Conservation (phyloP, 2,888 invertebrate species). For the Drosophila kanekoi region DNA sequence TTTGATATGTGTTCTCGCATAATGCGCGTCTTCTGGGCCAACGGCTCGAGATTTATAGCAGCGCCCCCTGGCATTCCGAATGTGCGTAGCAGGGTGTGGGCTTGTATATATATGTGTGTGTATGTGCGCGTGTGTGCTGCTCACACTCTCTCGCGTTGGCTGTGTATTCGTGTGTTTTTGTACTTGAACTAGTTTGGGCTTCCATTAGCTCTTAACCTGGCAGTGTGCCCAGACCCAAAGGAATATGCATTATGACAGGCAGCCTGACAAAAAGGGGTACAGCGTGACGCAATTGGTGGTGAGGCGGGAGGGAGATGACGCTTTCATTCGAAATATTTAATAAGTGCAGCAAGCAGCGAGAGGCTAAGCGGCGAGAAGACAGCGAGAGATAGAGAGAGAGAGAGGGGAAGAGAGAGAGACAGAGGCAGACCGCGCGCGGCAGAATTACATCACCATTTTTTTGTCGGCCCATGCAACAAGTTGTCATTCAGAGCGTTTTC, state of each 20-base stretch:
- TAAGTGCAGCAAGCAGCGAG: not conserved
- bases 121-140: not conserved
- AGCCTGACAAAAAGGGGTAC: conserved; percentile 1
- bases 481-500: conserved; percentile 32
- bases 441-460: conserved; percentile 3
- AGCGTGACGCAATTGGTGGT: not conserved
- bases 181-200: conserved; percentile 70
- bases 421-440: not conserved
- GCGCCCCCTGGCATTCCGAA: conserved; percentile 44
- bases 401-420: not conserved
- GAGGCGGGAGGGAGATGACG: not conserved
- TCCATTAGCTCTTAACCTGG: conserved; percentile 62
- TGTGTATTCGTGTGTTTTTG: conserved; percentile 38
- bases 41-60: conserved; percentile 23
- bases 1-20: conserved; percentile 18
- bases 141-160: not conserved
- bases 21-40: conserved; percentile 19
- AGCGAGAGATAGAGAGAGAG: not conserved
- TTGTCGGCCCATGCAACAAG: conserved; percentile 39
- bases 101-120: not conserved
- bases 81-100: conserved; percentile 29
- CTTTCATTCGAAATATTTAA: conserved; percentile 27
- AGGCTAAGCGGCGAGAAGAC: too few species aligned
- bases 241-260: conserved; percentile 58
- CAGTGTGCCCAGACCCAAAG: conserved; percentile 64